Base-by-base conservation (phyloP, 2,888 invertebrate genomes). In the Sialis lutaria region DNA sequence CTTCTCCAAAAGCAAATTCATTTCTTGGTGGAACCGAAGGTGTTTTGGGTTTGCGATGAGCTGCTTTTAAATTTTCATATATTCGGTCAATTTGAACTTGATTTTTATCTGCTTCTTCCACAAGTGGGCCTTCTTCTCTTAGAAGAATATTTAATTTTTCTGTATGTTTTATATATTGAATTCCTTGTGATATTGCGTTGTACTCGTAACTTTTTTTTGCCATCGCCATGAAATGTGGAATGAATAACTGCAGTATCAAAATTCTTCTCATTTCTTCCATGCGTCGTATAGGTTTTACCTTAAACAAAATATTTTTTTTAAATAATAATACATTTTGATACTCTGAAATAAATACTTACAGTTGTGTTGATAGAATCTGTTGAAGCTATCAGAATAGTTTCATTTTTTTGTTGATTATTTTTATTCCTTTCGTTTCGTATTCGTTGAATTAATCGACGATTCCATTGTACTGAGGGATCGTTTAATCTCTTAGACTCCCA, bases 221-320 rank as follows among this genome's bases (percentile, higher is more conserved):
- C 72, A 86, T 81, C 45, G 74, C 70, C 34, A 85, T 72, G 55
- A 83, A 79, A 56, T 84, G 82, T 12, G 75, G 68, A 44, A 84
- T 75, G 55, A 87, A 81, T 56, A 81, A 77, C 57, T 78, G 75
- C 1, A 86, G 61, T 2, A 86, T 67, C 47, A 73, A 62, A n/a
- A 75, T 69, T 42, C 76, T 68, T 44, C 81, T 70, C 50, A 74
- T 67, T 2, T 70, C 58, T 47, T 79, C 77, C 60, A 82, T 61
- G 57, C 65, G 67, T 6, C 58, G 44, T 31, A 68, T 68, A 49
- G 70, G 48, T 50, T 65, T 64, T 49, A 64, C 60, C 71, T 71
- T 63, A 37, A 64, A 39, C 35, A 9, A 35, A 35, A 35, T 35
- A 31, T 45, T 30, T 44, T 39, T 43, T 13, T 45, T 40, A 31